Percentiles rank a stretch among this genome's conserved stretches.
Conservation (phyloP, 2,888 invertebrate species). For the Dorcus hopei region DNA sequence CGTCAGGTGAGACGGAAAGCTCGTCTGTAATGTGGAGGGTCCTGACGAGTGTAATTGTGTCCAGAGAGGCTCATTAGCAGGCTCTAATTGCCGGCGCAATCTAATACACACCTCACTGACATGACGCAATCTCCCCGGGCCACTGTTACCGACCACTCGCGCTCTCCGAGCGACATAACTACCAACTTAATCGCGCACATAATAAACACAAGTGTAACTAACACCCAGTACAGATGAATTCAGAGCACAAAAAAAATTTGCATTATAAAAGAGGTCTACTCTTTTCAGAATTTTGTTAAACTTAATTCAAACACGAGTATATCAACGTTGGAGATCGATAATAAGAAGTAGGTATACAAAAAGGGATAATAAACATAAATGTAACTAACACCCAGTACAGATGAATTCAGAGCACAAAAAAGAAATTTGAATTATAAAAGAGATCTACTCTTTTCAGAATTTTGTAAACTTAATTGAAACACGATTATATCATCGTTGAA, state of each 20-base stretch:
- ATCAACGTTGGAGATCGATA: too few species aligned
- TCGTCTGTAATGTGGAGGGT: conserved; percentile 25
- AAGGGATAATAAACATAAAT: background rate
- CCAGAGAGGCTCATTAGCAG: conserved; percentile 47
- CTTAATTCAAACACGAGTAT: too few species aligned
- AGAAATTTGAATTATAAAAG: too few species aligned
- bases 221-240: too few species aligned
- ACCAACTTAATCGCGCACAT: conserved; percentile 10
- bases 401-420: too few species aligned
- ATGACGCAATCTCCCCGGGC: conserved; percentile 20
- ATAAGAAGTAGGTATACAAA: too few species aligned
- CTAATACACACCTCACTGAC: conserved; percentile 42
- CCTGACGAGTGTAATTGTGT: conserved; percentile 45
- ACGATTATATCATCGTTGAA: too few species aligned
- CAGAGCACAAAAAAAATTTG: too few species aligned
- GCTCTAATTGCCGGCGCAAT: conserved; percentile 46
- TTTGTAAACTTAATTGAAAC: too few species aligned
- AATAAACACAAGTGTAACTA: background rate
- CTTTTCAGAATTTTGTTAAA: too few species aligned
- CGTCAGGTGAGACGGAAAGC: conserved; percentile 30
- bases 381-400: background rate
- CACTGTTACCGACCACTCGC: conserved; percentile 17
- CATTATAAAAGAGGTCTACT: too few species aligned
- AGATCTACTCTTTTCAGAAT: too few species aligned
- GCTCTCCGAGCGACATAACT: conserved; percentile 10